Percentiles rank a stretch among this genome's conserved stretches.
These are phyloP conservation scores for Cherax destructor DNA, from an alignment of 1,140 invertebrate species.

Conservation along the genomic window DNA sequence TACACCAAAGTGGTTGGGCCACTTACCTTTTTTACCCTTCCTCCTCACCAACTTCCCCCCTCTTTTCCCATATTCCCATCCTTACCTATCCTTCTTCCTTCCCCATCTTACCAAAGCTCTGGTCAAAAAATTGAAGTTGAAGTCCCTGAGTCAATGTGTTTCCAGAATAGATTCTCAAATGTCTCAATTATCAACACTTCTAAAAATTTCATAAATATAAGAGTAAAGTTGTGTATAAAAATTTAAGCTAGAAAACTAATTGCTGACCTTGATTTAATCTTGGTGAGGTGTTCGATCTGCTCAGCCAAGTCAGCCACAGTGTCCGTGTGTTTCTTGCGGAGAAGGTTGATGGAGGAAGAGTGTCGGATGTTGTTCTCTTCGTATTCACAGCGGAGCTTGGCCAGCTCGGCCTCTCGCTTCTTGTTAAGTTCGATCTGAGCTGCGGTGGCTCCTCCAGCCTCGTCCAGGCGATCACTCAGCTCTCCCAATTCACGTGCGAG, in stretches of 20 bases:
- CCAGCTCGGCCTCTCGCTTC: slow-evolving; percentile 46
- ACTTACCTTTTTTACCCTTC: too few species aligned
- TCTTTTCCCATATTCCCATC: too few species aligned
- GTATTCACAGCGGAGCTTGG: slow-evolving; percentile 44
- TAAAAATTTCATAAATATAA: too few species aligned
- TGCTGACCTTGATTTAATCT: slow-evolving; percentile 16
- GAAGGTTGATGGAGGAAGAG: not conserved
- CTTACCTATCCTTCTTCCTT: too few species aligned
- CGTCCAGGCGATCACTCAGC: slow-evolving; percentile 48
- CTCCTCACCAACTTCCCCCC: too few species aligned
- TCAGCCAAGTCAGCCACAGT: slow-evolving; percentile 30
- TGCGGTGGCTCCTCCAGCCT: slow-evolving; percentile 22
- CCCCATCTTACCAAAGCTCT: too few species aligned
- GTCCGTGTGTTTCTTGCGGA: slow-evolving; percentile 39
- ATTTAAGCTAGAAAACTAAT: not conserved
- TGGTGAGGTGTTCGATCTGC: slow-evolving; percentile 40
- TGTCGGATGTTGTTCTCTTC: slow-evolving; percentile 39
- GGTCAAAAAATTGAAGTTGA: too few species aligned
- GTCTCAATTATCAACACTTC: too few species aligned
- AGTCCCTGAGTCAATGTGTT: too few species aligned
- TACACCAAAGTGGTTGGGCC: too few species aligned
- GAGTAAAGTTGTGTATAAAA: too few species aligned
- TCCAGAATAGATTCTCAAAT: too few species aligned
- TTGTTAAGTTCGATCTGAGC: slow-evolving; percentile 54
- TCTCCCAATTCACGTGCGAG: slow-evolving; percentile 62